A percentile compares a stretch with the other conserved stretches of the same genome.
Evolutionary conservation across 1,140 invertebrate species (phyloP).

Genomic region (Hormaphis cornu): DNA sequence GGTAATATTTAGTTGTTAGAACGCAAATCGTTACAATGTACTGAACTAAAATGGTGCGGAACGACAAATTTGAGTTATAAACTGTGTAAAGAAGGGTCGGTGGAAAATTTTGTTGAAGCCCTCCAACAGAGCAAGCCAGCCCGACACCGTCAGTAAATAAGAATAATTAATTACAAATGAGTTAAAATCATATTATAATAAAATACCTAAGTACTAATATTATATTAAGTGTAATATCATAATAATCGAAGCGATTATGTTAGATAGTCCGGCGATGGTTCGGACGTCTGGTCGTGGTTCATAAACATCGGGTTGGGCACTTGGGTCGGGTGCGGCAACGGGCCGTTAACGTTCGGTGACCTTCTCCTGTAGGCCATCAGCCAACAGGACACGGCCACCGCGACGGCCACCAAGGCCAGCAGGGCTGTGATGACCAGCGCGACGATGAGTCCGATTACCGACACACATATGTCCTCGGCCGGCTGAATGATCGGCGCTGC

Average conservation of each 20-base stretch:
- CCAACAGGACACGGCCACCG: conserved; percentile 89
- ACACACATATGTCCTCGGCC: conserved; percentile 80
- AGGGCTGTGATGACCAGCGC: conserved; percentile 84
- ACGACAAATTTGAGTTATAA: no score
- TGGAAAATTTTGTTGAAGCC: no score
- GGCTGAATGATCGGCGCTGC: conserved; percentile 36
- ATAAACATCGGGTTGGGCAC: conserved; percentile 90
- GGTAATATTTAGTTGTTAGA: no score
- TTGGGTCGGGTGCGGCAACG: conserved; percentile 84
- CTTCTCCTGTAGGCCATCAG: conserved; percentile 79
- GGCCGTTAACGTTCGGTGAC: conserved; percentile 73
- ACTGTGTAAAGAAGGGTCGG: no score
- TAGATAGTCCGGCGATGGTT: conserved; percentile 73
- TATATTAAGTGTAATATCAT: neutral
- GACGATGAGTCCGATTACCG: conserved; percentile 83
- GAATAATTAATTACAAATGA: neutral
- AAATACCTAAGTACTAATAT: neutral
- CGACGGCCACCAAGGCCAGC: conserved; percentile 81
- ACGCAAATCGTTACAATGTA: no score
- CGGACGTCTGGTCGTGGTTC: conserved; percentile 65
- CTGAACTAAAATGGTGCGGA: no score
- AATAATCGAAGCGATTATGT: conserved; percentile 39
- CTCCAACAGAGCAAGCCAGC: no score
- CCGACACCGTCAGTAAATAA: no score
- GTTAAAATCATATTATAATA: neutral